phyloP scores from a whole-genome alignment of 2,113 vertebrate genomes.

The Lasiurus borealis region DNA sequence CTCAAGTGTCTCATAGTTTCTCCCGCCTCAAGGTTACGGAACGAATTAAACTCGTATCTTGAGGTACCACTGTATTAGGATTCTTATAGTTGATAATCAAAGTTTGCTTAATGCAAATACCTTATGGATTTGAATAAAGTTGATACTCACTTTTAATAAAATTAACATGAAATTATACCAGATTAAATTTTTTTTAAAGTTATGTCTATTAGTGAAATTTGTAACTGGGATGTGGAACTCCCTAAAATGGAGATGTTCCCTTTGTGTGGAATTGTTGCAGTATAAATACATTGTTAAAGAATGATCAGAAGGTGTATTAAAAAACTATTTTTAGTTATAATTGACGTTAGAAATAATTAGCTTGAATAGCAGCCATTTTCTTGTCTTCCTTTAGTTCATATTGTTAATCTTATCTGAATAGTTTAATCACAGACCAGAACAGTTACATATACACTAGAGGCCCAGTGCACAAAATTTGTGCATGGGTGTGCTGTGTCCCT shows the following conservation, averaged over 20 bases:
- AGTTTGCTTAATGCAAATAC: constrained; percentile 10
- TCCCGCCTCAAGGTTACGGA: too few species aligned
- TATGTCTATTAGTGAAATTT: background rate
- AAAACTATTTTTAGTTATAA: background rate
- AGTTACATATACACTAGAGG: background rate
- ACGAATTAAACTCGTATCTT: too few species aligned
- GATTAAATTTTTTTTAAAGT: constrained; percentile 50
- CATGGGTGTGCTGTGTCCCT: too few species aligned
- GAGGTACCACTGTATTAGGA: too few species aligned
- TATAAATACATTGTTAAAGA: constrained; percentile 12
- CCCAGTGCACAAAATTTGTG: too few species aligned
- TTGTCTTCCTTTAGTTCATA: background rate
- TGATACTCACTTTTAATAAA: constrained; percentile 25
- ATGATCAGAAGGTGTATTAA: background rate
- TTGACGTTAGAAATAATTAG: background rate
- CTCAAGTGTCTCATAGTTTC: too few species aligned
- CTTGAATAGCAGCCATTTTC: constrained; percentile 41
- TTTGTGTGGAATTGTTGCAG: background rate
- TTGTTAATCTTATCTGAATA: background rate
- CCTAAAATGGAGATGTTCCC: background rate
- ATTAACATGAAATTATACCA: background rate
- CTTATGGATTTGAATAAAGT: constrained; percentile 52
- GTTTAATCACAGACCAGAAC: background rate
- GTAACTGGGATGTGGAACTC: constrained; percentile 9
- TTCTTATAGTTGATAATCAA: constrained; percentile 36